Evolutionary conservation across 2,797 vertebrate genomes (phyloP).

Genomic region (Capromys pilorides): DNA sequence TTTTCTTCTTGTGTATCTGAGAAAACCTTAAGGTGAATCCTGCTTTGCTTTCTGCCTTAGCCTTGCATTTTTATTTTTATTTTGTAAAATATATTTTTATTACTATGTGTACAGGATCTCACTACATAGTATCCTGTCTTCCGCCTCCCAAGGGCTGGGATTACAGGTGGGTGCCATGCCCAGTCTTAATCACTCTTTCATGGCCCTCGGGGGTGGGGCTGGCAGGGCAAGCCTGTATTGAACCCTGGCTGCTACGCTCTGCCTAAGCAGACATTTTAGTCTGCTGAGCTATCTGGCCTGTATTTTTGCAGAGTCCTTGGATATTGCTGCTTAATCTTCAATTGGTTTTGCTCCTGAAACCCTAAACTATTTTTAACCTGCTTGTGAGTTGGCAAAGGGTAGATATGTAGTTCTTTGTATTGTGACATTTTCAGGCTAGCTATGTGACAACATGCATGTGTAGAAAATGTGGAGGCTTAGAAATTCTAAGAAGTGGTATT

Average conservation of each 20-base stretch:
- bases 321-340: constrained; percentile 58
- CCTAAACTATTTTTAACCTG: constrained; percentile 57
- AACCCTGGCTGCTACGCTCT: no score
- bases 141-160: no score
- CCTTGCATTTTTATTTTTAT: background rate
- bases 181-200: no score
- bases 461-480: constrained; percentile 49
- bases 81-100: no score
- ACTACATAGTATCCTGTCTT: no score
- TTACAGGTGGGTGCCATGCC: no score
- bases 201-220: no score
- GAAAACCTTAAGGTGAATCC: background rate
- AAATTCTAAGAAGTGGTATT: constrained; percentile 46
- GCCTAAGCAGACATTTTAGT: no score
- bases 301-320: constrained; percentile 45
- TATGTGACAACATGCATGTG: background rate
- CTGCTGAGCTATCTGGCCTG: background rate
- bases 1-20: constrained; percentile 37
- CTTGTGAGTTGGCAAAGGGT: constrained; percentile 37
- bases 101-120: no score
- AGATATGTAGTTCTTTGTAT: constrained; percentile 43
- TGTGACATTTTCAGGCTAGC: constrained; percentile 46
- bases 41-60: constrained; percentile 40
- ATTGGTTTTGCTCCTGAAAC: constrained; percentile 61
- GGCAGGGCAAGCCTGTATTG: no score